Conservation (phyloP, 1,140 invertebrate species). For the Ostrea denselamellosa region DNA sequence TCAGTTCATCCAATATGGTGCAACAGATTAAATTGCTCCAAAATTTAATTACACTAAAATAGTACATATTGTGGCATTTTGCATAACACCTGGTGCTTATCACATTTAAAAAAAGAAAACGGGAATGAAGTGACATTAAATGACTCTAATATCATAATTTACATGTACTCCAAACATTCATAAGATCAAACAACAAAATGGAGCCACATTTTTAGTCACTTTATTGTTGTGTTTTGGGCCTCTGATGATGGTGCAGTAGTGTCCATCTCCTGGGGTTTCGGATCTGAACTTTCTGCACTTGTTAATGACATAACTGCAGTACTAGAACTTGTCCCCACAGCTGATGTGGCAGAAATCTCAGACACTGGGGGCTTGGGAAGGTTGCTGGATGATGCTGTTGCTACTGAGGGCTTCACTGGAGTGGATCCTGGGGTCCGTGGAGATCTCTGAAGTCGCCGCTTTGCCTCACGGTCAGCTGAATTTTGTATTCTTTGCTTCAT, state of each 20-base stretch:
- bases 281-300: not conserved
- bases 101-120: not conserved
- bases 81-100: too few species aligned
- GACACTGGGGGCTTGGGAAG: not conserved
- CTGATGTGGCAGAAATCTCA: not conserved
- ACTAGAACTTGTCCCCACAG: not conserved
- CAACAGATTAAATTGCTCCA: too few species aligned
- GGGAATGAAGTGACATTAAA: not conserved
- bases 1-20: too few species aligned
- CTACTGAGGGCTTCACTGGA: not conserved
- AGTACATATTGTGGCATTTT: too few species aligned
- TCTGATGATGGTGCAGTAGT: not conserved
- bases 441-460: slow-evolving; percentile 56
- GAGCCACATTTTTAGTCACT: not conserved
- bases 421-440: slow-evolving; percentile 46
- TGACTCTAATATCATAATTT: not conserved
- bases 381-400: not conserved
- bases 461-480: slow-evolving; percentile 59
- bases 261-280: not conserved
- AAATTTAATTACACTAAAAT: too few species aligned
- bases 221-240: slow-evolving; percentile 2
- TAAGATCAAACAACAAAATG: not conserved
- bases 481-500: slow-evolving; percentile 58
- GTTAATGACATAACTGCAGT: not conserved
- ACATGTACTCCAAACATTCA: not conserved